phyloP scores from a whole-genome alignment of 2,888 invertebrate genomes.

The Aphelenchoides bicaudatus region DNA sequence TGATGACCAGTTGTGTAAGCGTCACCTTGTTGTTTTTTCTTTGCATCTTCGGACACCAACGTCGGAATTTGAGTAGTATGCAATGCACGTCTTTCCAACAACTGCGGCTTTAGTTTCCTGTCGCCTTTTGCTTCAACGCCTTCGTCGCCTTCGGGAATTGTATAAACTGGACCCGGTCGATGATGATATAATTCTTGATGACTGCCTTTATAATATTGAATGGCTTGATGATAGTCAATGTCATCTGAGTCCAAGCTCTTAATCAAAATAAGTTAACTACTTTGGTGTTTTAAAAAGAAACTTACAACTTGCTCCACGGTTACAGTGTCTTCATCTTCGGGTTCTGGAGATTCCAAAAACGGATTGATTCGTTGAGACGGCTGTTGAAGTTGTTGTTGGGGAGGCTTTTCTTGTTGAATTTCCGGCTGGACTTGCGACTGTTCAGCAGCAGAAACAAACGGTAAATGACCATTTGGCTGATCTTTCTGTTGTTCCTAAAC shows the following conservation, averaged over 20 bases:
- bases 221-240: constrained; percentile 44
- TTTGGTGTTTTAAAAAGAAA: not conserved
- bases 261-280: constrained; percentile 2
- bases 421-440: not conserved
- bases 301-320: constrained; percentile 36
- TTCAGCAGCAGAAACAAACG: too few relatives aligned
- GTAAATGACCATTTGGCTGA: constrained; percentile 17
- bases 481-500: too few relatives aligned
- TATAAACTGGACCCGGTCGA: constrained; percentile 60
- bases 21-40: constrained; percentile 20
- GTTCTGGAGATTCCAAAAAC: constrained; percentile 49
- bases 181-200: constrained; percentile 41
- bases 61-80: constrained; percentile 38
- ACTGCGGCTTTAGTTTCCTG: constrained; percentile 28
- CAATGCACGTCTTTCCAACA: constrained; percentile 33
- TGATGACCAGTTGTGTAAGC: constrained; percentile 18
- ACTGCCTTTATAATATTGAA: constrained; percentile 35
- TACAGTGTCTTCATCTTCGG: constrained; percentile 48
- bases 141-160: constrained; percentile 60
- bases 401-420: not conserved
- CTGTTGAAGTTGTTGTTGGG: not conserved
- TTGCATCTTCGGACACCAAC: constrained; percentile 27
- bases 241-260: constrained; percentile 39
- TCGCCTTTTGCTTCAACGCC: too few relatives aligned
- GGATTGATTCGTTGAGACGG: constrained; percentile 41